These are phyloP conservation scores for Rhingia rostrata DNA, from an alignment of 2,888 invertebrate species.

Conservation along the genomic window DNA sequence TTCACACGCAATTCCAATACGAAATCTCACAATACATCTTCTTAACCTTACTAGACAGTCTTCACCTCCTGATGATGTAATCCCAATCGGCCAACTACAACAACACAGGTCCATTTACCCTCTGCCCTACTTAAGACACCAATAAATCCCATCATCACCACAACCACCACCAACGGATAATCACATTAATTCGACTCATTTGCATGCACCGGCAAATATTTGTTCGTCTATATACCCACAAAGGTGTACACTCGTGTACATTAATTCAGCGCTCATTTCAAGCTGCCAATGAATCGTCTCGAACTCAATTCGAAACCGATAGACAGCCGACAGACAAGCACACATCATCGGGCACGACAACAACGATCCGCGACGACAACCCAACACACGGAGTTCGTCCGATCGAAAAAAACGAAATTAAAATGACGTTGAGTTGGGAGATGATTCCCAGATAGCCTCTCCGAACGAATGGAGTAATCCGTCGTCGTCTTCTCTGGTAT, in stretches of 20 bases:
- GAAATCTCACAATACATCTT: neutral
- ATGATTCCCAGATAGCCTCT: slow-evolving; percentile 71
- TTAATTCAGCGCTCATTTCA: slow-evolving; percentile 23
- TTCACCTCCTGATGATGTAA: neutral
- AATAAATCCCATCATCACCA: slow-evolving; percentile 4
- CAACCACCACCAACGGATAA: neutral
- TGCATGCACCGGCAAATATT: slow-evolving; percentile 32
- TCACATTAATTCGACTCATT: slow-evolving; percentile 24
- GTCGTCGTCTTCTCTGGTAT: neutral
- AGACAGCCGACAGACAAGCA: slow-evolving; percentile 61
- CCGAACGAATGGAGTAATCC: slow-evolving; percentile 53
- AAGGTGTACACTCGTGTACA: neutral
- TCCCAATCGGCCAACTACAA: neutral
- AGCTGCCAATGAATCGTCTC: slow-evolving; percentile 46
- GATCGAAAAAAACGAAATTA: slow-evolving; percentile 47
- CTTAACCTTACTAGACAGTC: too few species aligned
- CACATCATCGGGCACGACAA: slow-evolving; percentile 56
- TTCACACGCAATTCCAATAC: neutral
- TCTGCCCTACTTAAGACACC: neutral
- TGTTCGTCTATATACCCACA: neutral
- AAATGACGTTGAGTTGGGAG: slow-evolving; percentile 59
- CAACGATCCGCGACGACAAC: slow-evolving; percentile 12
- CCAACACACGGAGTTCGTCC: slow-evolving; percentile 27
- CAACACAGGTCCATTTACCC: neutral
- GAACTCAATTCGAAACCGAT: slow-evolving; percentile 9